phyloP scores from a whole-genome alignment of 1,140 invertebrate species.

The Plectrocnemia conspersa region DNA sequence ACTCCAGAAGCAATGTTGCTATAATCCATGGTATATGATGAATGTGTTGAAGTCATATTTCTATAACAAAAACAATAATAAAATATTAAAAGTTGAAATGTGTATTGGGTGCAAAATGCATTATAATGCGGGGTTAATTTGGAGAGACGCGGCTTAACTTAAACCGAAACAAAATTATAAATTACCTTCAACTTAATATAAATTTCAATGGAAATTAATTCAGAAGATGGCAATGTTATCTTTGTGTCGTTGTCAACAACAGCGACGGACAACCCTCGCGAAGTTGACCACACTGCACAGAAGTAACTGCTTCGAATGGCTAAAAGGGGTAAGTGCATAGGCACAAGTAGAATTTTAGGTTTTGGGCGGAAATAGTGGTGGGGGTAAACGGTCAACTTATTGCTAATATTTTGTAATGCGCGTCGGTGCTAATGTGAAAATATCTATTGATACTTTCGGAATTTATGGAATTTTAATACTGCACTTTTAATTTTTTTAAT shows the following conservation, averaged over 20 bases:
- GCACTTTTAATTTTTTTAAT: background rate
- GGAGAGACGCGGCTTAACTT: background rate
- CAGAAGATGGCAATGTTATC: too few species aligned
- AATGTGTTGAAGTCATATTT: slow-evolving; percentile 16
- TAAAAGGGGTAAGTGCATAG: slow-evolving; percentile 31
- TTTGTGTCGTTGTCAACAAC: too few species aligned
- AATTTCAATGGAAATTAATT: too few species aligned
- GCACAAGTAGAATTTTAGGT: slow-evolving; percentile 14
- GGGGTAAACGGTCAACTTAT: slow-evolving; percentile 27
- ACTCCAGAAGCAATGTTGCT: slow-evolving; percentile 28
- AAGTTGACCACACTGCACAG: slow-evolving; percentile 23
- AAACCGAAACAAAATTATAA: background rate
- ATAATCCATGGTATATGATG: slow-evolving; percentile 22
- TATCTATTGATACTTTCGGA: too few species aligned
- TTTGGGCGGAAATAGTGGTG: slow-evolving; percentile 21
- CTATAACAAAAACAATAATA: slow-evolving; percentile 10
- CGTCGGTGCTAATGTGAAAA: too few species aligned
- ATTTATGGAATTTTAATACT: too few species aligned
- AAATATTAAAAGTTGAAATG: slow-evolving; percentile 7
- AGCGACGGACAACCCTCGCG: too few species aligned
- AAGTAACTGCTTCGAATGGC: slow-evolving; percentile 3
- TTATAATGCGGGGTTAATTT: slow-evolving; percentile 10
- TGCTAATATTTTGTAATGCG: too few species aligned
- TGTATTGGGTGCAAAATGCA: background rate
- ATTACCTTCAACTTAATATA: background rate